Evolutionary conservation across 2,113 vertebrate genomes (phyloP), one percentile per base, ranked within the genome.

Genomic region (Pseudorasbora parva): DNA sequence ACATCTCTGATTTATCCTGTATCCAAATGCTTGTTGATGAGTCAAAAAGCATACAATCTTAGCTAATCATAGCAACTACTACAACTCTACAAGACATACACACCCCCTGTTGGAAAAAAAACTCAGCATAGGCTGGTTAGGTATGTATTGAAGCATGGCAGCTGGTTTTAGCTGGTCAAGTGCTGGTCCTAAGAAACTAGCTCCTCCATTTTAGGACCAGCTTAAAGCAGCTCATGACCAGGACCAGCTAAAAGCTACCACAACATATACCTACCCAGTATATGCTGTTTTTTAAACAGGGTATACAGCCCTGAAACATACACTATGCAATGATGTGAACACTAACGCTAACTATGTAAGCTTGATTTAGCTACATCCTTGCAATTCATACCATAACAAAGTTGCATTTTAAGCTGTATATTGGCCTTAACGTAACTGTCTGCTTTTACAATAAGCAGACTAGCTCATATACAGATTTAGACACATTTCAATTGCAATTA

Each of bases 21-120:
- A 41, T 23, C 2, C 54, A 23, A 6, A 59, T 21, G 12, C 51
- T 77, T 77, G 74, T 41, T 27, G 47, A 77, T 77, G 74, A 41
- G 51, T 77, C 74, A 57, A 77, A 76, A 14, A 0, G 3, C 21
- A 7, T 25, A 47, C 47, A 51, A 54, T 56, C 47, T 11, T 10
- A 21, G 49, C 25, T 33, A 71, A 71, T 71, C 68, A 71, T 23
- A 71, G 37, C 41, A 45, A 45, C 41, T 71, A 71, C 68, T 45
- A 43, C 41, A 45, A 11, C 68, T 72, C 43, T 0, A 6, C 6
- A 37, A 1, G 37, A 37, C 6, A 37, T 30, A 30, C 30, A 30
- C 30, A 30, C 3, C 30, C 30, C 30, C 30, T 2, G 30, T 30
- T 30, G n/a, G n/a, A 30, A 30, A 30, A 30, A 30, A 30, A 37